These are phyloP conservation scores for Drosophila colorata DNA, from an alignment of 2,888 invertebrate species.

Conservation along the genomic window DNA sequence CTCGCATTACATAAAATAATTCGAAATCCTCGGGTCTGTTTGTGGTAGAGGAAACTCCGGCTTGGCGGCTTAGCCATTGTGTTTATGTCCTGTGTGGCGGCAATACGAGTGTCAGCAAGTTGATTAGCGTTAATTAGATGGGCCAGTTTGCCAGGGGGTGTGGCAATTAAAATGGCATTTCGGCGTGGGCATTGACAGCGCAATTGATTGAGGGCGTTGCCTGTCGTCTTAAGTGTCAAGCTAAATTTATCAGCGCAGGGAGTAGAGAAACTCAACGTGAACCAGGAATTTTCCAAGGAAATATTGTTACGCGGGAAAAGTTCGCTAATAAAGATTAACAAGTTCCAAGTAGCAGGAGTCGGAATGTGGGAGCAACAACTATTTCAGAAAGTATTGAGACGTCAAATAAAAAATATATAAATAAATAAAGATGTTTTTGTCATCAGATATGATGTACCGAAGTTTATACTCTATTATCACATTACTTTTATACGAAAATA, in stretches of 20 bases:
- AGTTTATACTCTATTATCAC: not conserved
- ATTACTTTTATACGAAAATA: too few species aligned
- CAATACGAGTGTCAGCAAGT: conserved; percentile 61
- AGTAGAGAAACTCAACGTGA: conserved; percentile 7
- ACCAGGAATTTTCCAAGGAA: not conserved
- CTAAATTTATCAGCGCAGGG: conserved; percentile 13
- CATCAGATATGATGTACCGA: not conserved
- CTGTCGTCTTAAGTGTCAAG: conserved; percentile 43
- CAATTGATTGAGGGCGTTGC: conserved; percentile 53
- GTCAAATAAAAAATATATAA: not conserved
- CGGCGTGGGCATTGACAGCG: conserved; percentile 27
- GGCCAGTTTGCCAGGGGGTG: conserved; percentile 22
- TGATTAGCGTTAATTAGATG: conserved; percentile 72
- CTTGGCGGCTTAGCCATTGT: conserved; percentile 30
- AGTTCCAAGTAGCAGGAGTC: too few species aligned
- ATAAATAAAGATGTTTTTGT: not conserved
- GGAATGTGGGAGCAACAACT: too few species aligned
- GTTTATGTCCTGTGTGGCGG: conserved; percentile 22
- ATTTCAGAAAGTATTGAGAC: not conserved
- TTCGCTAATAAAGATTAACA: not conserved
- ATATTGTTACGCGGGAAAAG: not conserved
- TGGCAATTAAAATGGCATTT: conserved; percentile 50
- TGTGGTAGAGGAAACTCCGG: conserved; percentile 1
- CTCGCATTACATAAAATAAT: conserved; percentile 41
- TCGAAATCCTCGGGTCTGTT: conserved; percentile 12